phyloP scores from a whole-genome alignment of 1,140 invertebrate genomes.

The Mercenaria mercenaria region DNA sequence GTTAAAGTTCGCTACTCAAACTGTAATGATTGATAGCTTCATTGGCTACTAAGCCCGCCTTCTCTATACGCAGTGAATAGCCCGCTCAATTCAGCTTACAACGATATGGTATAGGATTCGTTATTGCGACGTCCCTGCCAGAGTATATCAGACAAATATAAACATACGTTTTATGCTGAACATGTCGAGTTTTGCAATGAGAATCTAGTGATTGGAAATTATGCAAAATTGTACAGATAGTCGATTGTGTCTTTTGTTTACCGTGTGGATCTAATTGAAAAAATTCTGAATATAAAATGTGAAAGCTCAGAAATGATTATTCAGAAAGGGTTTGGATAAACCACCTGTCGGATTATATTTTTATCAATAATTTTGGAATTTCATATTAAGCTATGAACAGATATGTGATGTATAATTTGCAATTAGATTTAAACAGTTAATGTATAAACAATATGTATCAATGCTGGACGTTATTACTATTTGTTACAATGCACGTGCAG shows the following conservation, averaged over 20 bases:
- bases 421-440: conserved; percentile 40
- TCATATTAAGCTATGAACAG: conserved; percentile 7
- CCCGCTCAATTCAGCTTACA: background rate
- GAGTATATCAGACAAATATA: background rate
- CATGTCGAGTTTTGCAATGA: background rate
- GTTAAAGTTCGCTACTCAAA: conserved; percentile 24
- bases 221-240: conserved; percentile 39
- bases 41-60: conserved; percentile 35
- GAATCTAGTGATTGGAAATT: conserved; percentile 29
- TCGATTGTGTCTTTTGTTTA: conserved; percentile 42
- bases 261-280: conserved; percentile 33
- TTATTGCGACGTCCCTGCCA: background rate
- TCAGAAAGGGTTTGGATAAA: conserved; percentile 17
- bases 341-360: background rate
- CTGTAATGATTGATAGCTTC: conserved; percentile 36
- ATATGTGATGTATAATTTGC: conserved; percentile 13
- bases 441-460: conserved; percentile 51
- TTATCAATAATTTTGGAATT: background rate
- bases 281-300: conserved; percentile 31
- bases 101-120: conserved; percentile 35
- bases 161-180: conserved; percentile 25
- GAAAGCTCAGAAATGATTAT: background rate
- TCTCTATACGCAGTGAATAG: background rate
- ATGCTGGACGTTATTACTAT: conserved; percentile 45
- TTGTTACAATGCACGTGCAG: conserved; percentile 47